Evolutionary conservation across 2,113 vertebrate species (phyloP), one percentile per base, ranked within the genome.

Genomic region (Archocentrus centrarchus): DNA sequence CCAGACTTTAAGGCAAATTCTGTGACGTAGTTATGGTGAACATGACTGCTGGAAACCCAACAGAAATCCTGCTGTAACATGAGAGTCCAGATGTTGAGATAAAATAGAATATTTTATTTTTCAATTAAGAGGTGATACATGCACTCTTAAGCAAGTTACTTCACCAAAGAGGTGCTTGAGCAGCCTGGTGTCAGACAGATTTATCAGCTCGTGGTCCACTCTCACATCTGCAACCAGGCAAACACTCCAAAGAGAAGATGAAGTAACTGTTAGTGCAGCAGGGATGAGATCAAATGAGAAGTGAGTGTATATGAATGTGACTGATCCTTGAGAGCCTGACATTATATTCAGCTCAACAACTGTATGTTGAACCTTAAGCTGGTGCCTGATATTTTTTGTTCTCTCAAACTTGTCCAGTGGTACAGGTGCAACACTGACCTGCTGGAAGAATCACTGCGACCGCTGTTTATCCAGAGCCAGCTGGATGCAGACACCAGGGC

Each of bases 391-490:
- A 35, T 22, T 13, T 22, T 6, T 37, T 11, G 3, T 27, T 3
- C n/a, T 68, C 9, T 17, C 13, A 27, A 30, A 10, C 32, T 0
- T 30, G 17, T 63, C 11, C 82, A 99, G 98, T 99, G 98, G 98
- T 99, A 99, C 92, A 93, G 86, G 60, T 98, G 97, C 95, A 95
- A 94, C 91, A 96, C 96, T 14, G 97, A 98, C 81, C 93, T 97
- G 68, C 94, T 99, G 32, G 97, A 96, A 59, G 97, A 98, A 81
- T 93, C 94, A 0, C 93, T 99, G 39, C 95, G 90, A 73, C 96
- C 97, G 10, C 75, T 97, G 88, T 99, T 99, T 84, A 73, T 99
- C 86, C 98, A 99, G 95, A 98, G 97, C 92, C 96, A 97, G 87
- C 93, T 99, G 90, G 98, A 99, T 89, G 88, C 93, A 7, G 97